Evolutionary conservation across 2,113 vertebrate species (phyloP).

Genomic region (Xenopus borealis): DNA sequence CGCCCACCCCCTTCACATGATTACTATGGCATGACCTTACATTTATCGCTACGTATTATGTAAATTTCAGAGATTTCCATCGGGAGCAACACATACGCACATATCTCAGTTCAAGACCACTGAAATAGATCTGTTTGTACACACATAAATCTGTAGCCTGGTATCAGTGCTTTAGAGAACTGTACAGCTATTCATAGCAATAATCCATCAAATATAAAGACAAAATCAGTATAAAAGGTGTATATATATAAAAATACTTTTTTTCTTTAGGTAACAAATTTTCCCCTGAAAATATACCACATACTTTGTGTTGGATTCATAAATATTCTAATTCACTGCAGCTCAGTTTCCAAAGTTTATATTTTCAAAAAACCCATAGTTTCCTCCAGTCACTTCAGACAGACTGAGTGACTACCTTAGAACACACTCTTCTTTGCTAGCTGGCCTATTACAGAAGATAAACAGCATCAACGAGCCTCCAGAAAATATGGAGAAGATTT

Average conservation of each 20-base stretch:
- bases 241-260: slow-evolving; percentile 94
- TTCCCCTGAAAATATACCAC: slow-evolving; percentile 86
- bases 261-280: slow-evolving; percentile 75
- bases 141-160: slow-evolving; percentile 63
- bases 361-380: slow-evolving; percentile 63
- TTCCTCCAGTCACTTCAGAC: slow-evolving; percentile 68
- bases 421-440: slow-evolving; percentile 59
- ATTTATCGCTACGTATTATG: too few relatives aligned
- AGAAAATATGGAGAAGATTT: slow-evolving; percentile 97
- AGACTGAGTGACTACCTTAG: slow-evolving; percentile 67
- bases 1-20: too few relatives aligned
- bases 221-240: slow-evolving; percentile 86
- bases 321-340: slow-evolving; percentile 73
- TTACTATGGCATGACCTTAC: too few relatives aligned
- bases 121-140: slow-evolving; percentile 39
- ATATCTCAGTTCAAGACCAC: too few relatives aligned
- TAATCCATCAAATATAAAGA: slow-evolving; percentile 77
- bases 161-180: slow-evolving; percentile 95
- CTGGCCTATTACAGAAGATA: slow-evolving; percentile 60
- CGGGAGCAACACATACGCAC: too few relatives aligned
- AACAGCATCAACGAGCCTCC: slow-evolving; percentile 83
- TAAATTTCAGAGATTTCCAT: too few relatives aligned
- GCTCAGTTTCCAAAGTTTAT: slow-evolving; percentile 63
- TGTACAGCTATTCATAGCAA: slow-evolving; percentile 82
- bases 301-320: slow-evolving; percentile 73